Conservation (phyloP, 37 sponge, comb jelly and placozoan genomes). For the Geodia barretti region DNA sequence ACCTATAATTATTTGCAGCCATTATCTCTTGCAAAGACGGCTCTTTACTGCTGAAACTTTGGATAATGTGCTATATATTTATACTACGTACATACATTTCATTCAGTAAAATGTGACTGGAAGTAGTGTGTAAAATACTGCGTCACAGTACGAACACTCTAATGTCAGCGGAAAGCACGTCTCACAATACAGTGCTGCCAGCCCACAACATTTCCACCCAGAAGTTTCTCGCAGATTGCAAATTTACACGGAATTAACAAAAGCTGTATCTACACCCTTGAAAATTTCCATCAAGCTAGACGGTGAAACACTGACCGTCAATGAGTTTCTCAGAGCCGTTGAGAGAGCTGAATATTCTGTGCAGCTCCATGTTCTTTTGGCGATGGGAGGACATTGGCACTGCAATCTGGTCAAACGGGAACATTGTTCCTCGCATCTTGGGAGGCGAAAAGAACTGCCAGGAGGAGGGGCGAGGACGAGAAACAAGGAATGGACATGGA, state of each 20-base stretch:
- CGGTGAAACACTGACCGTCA: conserved; percentile 90
- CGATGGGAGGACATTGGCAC: conserved; percentile 27
- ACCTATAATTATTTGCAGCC: neutral
- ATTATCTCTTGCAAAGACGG: neutral
- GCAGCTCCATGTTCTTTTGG: conserved; percentile 87
- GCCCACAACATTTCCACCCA: too few species aligned
- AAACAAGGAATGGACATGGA: neutral
- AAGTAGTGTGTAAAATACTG: too few species aligned
- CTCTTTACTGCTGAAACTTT: neutral
- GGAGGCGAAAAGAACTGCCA: conserved; percentile 36
- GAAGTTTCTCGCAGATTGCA: neutral
- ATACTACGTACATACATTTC: neutral
- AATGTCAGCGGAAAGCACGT: too few species aligned
- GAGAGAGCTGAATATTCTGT: conserved; percentile 86
- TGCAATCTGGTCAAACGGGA: conserved; percentile 23
- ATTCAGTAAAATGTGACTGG: too few species aligned
- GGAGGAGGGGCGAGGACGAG: neutral
- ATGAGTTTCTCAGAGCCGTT: conserved; percentile 87
- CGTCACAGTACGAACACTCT: too few species aligned
- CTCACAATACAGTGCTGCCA: too few species aligned
- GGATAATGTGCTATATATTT: neutral
- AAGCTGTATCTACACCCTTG: neutral
- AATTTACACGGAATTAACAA: neutral
- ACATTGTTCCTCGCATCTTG: neutral
- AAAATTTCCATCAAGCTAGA: too few species aligned